A percentile compares a stretch with the other conserved stretches of the same genome.
Conservation (phyloP, 2,113 vertebrate species). For the Willisornis vidua region DNA sequence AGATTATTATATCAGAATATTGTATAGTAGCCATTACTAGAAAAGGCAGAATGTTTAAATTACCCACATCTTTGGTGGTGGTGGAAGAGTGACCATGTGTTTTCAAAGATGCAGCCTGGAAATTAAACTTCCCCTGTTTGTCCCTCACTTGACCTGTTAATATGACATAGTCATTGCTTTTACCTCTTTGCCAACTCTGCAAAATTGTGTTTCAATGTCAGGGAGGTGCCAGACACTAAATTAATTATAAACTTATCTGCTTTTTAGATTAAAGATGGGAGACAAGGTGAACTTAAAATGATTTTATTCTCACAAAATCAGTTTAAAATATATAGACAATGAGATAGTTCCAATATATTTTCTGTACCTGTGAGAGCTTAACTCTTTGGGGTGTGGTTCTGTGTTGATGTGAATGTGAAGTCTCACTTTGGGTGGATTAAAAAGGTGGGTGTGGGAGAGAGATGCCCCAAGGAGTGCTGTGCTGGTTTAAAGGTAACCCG, state of each 20-base stretch:
- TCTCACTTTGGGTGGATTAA: not conserved
- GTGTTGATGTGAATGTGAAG: not conserved
- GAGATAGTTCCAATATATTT: not conserved
- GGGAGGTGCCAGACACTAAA: not conserved
- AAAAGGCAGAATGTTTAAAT: not conserved
- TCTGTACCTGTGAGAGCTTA: not conserved
- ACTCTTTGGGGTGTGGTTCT: not conserved
- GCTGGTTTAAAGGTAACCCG: too few relatives aligned
- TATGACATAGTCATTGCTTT: not conserved
- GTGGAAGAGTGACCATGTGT: not conserved
- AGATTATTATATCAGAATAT: not conserved
- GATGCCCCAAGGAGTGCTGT: not conserved
- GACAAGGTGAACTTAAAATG: not conserved
- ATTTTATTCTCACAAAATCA: not conserved
- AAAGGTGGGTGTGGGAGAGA: not conserved
- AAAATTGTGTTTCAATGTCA: not conserved
- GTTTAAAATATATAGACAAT: not conserved
- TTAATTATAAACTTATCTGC: not conserved
- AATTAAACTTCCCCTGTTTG: not conserved
- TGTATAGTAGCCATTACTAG: rapidly evolving
- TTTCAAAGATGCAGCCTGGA: not conserved
- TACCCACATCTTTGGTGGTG: not conserved
- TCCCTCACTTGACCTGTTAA: not conserved
- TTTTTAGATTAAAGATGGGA: not conserved
- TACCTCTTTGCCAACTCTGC: not conserved